Percentiles rank a stretch among this genome's conserved stretches.
These are phyloP conservation scores for Lepidochitona cinerea DNA, from an alignment of 2,888 invertebrate genomes.

Conservation along the genomic window DNA sequence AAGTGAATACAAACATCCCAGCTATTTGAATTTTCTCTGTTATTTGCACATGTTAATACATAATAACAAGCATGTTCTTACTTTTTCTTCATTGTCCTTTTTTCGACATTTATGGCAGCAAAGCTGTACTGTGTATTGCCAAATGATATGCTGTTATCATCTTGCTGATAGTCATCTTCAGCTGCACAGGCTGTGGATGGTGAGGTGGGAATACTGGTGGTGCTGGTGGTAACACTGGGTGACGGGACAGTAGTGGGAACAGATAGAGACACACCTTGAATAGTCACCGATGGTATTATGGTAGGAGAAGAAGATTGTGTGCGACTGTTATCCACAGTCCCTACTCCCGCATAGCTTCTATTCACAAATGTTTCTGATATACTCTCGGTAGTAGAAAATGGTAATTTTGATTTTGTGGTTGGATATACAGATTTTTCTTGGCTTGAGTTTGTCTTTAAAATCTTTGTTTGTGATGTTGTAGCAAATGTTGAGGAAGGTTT, in stretches of 20 bases:
- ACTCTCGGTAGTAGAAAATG: too few species aligned
- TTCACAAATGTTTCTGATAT: too few species aligned
- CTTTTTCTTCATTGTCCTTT: constrained; percentile 50
- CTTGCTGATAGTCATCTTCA: constrained; percentile 61
- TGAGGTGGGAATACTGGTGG: constrained; percentile 14
- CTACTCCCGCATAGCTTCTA: too few species aligned
- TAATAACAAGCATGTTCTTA: constrained; percentile 37
- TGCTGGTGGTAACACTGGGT: constrained; percentile 17
- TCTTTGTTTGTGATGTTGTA: neutral
- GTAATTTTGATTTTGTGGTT: too few species aligned
- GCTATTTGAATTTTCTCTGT: too few species aligned
- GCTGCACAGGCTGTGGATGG: constrained; percentile 40
- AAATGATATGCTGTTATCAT: constrained; percentile 88
- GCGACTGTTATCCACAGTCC: too few species aligned
- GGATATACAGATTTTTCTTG: too few species aligned
- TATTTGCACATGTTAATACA: too few species aligned
- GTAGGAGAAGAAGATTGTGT: too few species aligned
- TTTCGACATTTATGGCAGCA: constrained; percentile 76
- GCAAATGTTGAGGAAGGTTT: neutral
- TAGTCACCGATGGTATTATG: neutral
- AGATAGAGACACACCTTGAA: constrained; percentile 7
- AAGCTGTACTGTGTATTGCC: constrained; percentile 85
- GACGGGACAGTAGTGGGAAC: constrained; percentile 28
- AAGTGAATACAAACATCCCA: too few species aligned
- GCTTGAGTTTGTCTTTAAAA: too few species aligned